Evolutionary conservation across 64 coral and sea anemone genomes (phyloP).

Genomic region (Stylophora pistillata): DNA sequence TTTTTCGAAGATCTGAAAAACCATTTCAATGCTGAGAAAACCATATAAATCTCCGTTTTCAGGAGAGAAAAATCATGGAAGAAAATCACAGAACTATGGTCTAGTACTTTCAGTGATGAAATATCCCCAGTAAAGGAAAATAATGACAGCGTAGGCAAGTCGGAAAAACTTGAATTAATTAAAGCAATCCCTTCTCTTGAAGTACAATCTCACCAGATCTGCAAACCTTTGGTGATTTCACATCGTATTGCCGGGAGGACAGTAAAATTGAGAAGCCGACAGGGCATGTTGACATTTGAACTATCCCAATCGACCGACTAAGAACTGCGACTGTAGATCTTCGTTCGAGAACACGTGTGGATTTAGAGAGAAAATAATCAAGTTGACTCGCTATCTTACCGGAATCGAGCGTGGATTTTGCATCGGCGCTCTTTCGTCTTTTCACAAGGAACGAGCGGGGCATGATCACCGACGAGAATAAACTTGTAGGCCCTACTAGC

Average conservation of each 20-base stretch:
- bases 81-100: background rate
- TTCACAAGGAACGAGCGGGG: constrained; percentile 65
- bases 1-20: background rate
- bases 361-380: constrained; percentile 15
- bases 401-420: background rate
- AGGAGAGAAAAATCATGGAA: background rate
- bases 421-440: constrained; percentile 32
- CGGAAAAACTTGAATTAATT: constrained; percentile 50
- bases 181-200: constrained; percentile 24
- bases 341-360: constrained; percentile 45
- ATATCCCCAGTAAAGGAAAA: background rate
- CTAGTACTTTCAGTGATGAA: background rate
- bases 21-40: background rate
- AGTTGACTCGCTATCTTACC: background rate
- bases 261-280: background rate
- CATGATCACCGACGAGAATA: constrained; percentile 34
- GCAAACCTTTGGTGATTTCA: background rate
- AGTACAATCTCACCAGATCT: background rate
- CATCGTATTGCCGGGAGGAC: background rate
- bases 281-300: constrained; percentile 25
- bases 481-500: background rate
- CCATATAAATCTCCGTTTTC: background rate
- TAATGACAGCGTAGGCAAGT: constrained; percentile 40
- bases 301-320: background rate
- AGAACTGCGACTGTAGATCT: background rate